phyloP scores from a whole-genome alignment of 2,888 invertebrate species.

The Lasiommata megera region DNA sequence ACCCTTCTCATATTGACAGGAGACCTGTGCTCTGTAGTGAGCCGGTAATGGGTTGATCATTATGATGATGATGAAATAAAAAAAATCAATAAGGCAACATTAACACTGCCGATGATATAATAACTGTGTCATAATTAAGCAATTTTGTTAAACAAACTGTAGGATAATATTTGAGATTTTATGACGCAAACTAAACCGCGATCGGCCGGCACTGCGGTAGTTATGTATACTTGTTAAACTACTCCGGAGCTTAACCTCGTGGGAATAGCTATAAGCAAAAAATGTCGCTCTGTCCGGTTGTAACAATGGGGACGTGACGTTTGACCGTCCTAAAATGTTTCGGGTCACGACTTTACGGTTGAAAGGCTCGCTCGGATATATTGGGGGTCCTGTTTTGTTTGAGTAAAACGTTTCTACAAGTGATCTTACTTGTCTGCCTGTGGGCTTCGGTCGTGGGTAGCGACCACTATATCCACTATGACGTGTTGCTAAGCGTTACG shows the following conservation, averaged over 20 bases:
- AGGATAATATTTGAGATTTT: too few relatives aligned
- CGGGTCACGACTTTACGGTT: conserved; percentile 30
- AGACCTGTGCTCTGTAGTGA: too few relatives aligned
- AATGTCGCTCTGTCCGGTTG: conserved; percentile 24
- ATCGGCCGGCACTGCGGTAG: not conserved
- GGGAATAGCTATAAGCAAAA: conserved; percentile 21
- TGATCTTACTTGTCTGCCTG: not conserved
- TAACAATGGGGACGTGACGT: conserved; percentile 30
- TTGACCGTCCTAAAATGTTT: conserved; percentile 35
- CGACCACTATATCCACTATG: too few relatives aligned
- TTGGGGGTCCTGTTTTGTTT: conserved; percentile 8
- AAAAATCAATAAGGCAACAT: too few relatives aligned
- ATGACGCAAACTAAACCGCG: not conserved
- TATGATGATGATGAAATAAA: too few relatives aligned
- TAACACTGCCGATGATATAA: too few relatives aligned
- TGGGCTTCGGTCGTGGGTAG: too few relatives aligned
- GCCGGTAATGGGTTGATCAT: too few relatives aligned
- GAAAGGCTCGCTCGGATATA: conserved; percentile 10
- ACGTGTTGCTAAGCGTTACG: too few relatives aligned
- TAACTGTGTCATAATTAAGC: too few relatives aligned
- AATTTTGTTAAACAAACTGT: too few relatives aligned
- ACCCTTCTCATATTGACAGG: too few relatives aligned
- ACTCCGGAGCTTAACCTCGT: conserved; percentile 12
- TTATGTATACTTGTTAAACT: conserved; percentile 7
- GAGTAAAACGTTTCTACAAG: not conserved